Percentiles rank a stretch among this genome's conserved stretches.
Conservation (phyloP, 2,797 vertebrate genomes). For the Squalus acanthias region DNA sequence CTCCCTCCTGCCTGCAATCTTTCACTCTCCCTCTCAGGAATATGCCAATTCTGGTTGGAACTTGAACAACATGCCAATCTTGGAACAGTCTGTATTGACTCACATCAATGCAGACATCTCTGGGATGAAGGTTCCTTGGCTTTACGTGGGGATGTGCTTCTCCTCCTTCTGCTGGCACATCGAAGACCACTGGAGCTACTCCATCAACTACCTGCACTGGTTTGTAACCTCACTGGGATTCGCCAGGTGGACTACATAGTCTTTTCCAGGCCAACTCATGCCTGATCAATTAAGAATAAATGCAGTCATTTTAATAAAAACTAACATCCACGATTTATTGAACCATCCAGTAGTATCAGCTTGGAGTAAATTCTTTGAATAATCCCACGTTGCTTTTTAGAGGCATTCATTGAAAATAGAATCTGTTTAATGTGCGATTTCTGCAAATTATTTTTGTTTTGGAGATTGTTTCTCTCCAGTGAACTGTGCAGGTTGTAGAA, state of each 20-base stretch:
- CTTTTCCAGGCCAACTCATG: not conserved
- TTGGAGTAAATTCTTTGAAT: not conserved
- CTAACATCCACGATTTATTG: not conserved
- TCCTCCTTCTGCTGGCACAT: constrained; percentile 98
- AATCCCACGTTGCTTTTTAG: not conserved
- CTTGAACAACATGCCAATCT: constrained; percentile 94
- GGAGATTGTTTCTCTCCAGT: not conserved
- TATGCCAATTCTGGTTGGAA: constrained; percentile 96
- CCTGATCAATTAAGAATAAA: not conserved
- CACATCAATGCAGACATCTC: constrained; percentile 98
- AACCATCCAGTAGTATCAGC: too few species aligned
- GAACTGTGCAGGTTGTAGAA: not conserved
- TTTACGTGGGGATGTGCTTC: constrained; percentile 98
- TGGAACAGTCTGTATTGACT: constrained; percentile 91
- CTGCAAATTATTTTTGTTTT: not conserved
- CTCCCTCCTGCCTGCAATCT: too few species aligned
- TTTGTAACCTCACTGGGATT: constrained; percentile 43
- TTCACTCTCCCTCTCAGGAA: constrained; percentile 63
- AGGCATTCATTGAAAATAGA: not conserved
- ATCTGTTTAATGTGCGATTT: not conserved
- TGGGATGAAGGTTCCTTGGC: constrained; percentile 99
- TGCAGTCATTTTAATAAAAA: not conserved
- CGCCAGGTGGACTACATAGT: not conserved
- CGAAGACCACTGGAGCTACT: constrained; percentile 85
- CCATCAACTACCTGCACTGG: constrained; percentile 81